Evolutionary conservation across 2,888 invertebrate genomes (phyloP), one percentile per base, ranked within the genome.

Genomic region (Noctua pronuba): DNA sequence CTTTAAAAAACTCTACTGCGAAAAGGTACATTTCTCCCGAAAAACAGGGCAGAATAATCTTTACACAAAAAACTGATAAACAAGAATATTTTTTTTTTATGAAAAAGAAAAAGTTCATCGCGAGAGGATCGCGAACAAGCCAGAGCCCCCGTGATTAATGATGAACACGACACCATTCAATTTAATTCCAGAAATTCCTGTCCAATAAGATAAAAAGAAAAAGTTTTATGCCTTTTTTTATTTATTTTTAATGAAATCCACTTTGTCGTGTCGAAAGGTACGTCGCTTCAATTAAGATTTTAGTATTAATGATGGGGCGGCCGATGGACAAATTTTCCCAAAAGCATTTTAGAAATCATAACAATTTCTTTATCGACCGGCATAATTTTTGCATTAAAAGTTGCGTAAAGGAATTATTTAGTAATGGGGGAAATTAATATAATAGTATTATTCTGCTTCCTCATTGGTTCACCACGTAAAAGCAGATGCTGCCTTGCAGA

Each of bases 81-180:
- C 67, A 89, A 75, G 82, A 83, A 84, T 80, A 83, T 82, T 62
- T 46, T 82, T 82, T 86, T 58, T 89, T 87, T 90, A 91, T 91
- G 88, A 89, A 90, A 90, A 91, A 86, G 87, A 88, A 89, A 90
- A 92, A 92, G 89, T 91, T 92, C 86, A 89, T 89, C 87, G 90
- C 46, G 89, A 90, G 91, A 90, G 77, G 86, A 89, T 89, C 89
- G 89, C 88, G 91, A 85, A 89, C 91, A 90, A 92, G 90, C 89
- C 90, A 90, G 90, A 91, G 88, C 91, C 92, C 89, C 91, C 90
- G 91, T 94, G 94, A 94, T 94, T 93, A 94, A 94, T 94, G 94
- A 92, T 90, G 87, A 91, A 91, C 93, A 92, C 91, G 93, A 93
- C 93, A 92, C 92, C 92, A 92, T 94, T 94, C 94, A 92, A 94